Conservation (phyloP, 2,797 vertebrate genomes). For the Malurus splendens region DNA sequence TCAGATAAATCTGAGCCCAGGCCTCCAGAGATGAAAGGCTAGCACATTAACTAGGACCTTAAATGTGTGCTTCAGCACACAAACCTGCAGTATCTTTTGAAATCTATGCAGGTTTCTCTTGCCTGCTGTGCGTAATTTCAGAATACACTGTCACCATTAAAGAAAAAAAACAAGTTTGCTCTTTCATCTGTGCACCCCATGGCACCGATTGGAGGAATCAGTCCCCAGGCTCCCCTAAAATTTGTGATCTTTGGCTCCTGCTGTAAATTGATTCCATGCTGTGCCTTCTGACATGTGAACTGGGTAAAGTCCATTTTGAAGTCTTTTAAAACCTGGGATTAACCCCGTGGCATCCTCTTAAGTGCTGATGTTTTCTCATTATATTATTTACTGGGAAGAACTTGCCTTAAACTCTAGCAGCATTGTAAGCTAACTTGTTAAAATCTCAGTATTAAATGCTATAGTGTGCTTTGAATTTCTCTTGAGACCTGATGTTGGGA, state of each 20-base stretch:
- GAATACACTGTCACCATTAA: slow-evolving; percentile 65
- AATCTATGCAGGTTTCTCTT: slow-evolving; percentile 70
- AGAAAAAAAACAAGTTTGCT: slow-evolving; percentile 62
- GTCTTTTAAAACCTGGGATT: slow-evolving; percentile 62
- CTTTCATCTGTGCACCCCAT: slow-evolving; percentile 66
- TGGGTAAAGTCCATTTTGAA: slow-evolving; percentile 51
- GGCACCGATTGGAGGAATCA: slow-evolving; percentile 57
- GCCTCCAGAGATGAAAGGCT: slow-evolving; percentile 61
- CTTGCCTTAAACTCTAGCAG: slow-evolving; percentile 15
- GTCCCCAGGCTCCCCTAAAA: slow-evolving; percentile 72
- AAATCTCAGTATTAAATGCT: slow-evolving; percentile 6
- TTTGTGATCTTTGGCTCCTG: slow-evolving; percentile 76
- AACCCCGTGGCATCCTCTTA: slow-evolving; percentile 60
- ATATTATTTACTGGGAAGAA: slow-evolving; percentile 44
- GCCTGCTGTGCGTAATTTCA: slow-evolving; percentile 74
- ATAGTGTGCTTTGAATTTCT: slow-evolving; percentile 30
- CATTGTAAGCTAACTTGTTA: slow-evolving; percentile 19
- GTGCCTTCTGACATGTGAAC: slow-evolving; percentile 59
- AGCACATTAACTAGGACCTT: slow-evolving; percentile 60
- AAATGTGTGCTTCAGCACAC: slow-evolving; percentile 63
- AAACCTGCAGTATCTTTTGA: slow-evolving; percentile 74
- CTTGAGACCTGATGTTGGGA: slow-evolving; percentile 28
- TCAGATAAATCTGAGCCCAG: slow-evolving; percentile 51
- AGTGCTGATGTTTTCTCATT: slow-evolving; percentile 35
- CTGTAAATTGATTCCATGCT: slow-evolving; percentile 73